Conservation (phyloP, 30 jellyfish, hydroid and myxozoan species). For the Rhopilema esculentum region DNA sequence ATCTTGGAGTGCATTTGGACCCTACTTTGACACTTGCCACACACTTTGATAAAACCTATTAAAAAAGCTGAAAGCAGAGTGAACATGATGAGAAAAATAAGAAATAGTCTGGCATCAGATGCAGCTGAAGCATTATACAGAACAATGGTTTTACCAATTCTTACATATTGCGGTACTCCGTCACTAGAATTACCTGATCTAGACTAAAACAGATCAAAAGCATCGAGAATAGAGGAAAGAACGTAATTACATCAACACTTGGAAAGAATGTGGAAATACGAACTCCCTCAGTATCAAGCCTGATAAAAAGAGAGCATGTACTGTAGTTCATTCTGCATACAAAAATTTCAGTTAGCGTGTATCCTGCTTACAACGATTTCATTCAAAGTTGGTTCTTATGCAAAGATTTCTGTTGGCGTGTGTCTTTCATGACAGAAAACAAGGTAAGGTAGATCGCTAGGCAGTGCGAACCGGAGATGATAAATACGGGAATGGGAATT, state of each 20-base stretch:
- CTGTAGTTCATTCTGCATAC: too few relatives aligned
- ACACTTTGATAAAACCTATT: conserved; percentile 53
- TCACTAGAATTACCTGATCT: conserved; percentile 51
- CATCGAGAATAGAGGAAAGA: conserved; percentile 53
- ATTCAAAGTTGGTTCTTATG: too few relatives aligned
- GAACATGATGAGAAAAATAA: conserved; percentile 60
- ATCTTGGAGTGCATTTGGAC: conserved; percentile 71
- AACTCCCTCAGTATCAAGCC: conserved; percentile 17
- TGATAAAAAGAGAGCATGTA: conserved; percentile 14
- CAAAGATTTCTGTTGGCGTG: too few relatives aligned
- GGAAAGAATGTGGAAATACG: conserved; percentile 27
- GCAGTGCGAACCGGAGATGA: too few relatives aligned
- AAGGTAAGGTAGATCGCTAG: too few relatives aligned
- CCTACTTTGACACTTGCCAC: conserved; percentile 67
- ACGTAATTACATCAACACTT: conserved; percentile 52
- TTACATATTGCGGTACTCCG: conserved; percentile 64
- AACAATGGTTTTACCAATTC: conserved; percentile 62
- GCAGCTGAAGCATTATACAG: conserved; percentile 72
- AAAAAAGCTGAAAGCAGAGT: conserved; percentile 76
- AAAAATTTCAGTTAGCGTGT: too few relatives aligned
- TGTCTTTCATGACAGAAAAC: too few relatives aligned
- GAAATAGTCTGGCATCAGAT: conserved; percentile 48
- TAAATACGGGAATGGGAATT: too few relatives aligned
- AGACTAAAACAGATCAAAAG: conserved; percentile 53
- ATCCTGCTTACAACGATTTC: too few relatives aligned